Percentiles rank a stretch among this genome's conserved stretches.
phyloP scores from a whole-genome alignment of 92 coral and sea anemone genomes.

The Heliopora coerulea region DNA sequence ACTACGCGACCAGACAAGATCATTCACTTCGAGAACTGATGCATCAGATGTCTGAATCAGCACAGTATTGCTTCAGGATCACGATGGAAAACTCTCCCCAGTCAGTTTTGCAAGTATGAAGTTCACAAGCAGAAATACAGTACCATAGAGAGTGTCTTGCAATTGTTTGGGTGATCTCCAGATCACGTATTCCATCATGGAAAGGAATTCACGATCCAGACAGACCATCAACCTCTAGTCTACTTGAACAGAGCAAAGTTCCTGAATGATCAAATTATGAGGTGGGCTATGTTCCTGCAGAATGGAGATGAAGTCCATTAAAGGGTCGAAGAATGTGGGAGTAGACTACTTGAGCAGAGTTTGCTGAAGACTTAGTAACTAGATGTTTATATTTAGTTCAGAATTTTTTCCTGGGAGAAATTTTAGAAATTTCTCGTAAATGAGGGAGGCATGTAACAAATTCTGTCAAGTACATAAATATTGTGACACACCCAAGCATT shows the following conservation, averaged over 20 bases:
- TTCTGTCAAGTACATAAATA: too few species aligned
- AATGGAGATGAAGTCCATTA: slow-evolving; percentile 48
- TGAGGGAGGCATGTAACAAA: slow-evolving; percentile 40
- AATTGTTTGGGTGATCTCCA: slow-evolving; percentile 34
- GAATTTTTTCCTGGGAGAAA: slow-evolving; percentile 1
- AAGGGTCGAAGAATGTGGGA: slow-evolving; percentile 52
- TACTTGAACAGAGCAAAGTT: slow-evolving; percentile 50
- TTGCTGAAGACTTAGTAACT: not conserved
- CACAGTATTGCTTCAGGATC: slow-evolving; percentile 30
- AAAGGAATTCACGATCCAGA: slow-evolving; percentile 48
- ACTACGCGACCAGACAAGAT: slow-evolving; percentile 35
- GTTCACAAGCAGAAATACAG: slow-evolving; percentile 21
- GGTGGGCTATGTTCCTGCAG: slow-evolving; percentile 61
- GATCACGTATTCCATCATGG: slow-evolving; percentile 47
- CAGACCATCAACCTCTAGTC: slow-evolving; percentile 55
- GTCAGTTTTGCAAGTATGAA: slow-evolving; percentile 23
- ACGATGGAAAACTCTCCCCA: slow-evolving; percentile 22
- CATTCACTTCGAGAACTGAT: slow-evolving; percentile 3
- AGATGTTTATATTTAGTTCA: not conserved
- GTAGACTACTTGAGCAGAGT: slow-evolving; percentile 52
- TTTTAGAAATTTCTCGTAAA: slow-evolving; percentile 13
- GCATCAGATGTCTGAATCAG: slow-evolving; percentile 46
- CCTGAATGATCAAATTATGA: slow-evolving; percentile 49
- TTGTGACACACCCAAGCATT: too few species aligned
- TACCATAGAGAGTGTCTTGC: slow-evolving; percentile 41